Conservation (phyloP, 2,888 invertebrate species). For the Pseudanteris insignis region DNA sequence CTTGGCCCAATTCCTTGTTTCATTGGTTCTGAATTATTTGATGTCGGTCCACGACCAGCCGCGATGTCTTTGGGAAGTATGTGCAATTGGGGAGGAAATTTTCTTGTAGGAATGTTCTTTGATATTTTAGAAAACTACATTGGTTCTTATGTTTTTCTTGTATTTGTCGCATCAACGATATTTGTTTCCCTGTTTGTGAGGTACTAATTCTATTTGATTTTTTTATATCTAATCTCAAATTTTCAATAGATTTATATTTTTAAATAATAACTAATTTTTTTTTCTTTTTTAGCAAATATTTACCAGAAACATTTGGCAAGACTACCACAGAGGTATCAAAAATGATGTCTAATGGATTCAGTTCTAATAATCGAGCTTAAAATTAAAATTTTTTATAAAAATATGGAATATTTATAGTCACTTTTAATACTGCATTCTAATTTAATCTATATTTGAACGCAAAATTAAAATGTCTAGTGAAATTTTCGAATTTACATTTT, state of each 20-base stretch:
- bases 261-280: slow-evolving; percentile 2
- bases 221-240: slow-evolving; percentile 7
- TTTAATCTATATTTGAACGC: no score
- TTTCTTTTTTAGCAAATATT: slow-evolving; percentile 69
- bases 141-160: slow-evolving; percentile 79
- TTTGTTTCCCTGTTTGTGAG: slow-evolving; percentile 71
- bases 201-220: no score
- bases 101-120: slow-evolving; percentile 84
- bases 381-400: background rate
- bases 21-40: slow-evolving; percentile 86
- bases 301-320: slow-evolving; percentile 80
- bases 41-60: slow-evolving; percentile 82
- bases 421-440: no score
- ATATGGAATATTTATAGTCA: background rate
- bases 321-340: slow-evolving; percentile 74
- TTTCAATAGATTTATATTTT: background rate
- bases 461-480: background rate
- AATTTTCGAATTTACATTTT: no score
- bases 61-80: slow-evolving; percentile 89
- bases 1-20: slow-evolving; percentile 89
- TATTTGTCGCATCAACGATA: slow-evolving; percentile 73
- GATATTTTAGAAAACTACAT: slow-evolving; percentile 72
- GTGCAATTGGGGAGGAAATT: slow-evolving; percentile 89
- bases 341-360: slow-evolving; percentile 73
- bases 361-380: slow-evolving; percentile 63